A percentile compares a stretch with the other conserved stretches of the same genome.
Conservation (phyloP, 1,140 invertebrate species). For the Anastrepha obliqua region DNA sequence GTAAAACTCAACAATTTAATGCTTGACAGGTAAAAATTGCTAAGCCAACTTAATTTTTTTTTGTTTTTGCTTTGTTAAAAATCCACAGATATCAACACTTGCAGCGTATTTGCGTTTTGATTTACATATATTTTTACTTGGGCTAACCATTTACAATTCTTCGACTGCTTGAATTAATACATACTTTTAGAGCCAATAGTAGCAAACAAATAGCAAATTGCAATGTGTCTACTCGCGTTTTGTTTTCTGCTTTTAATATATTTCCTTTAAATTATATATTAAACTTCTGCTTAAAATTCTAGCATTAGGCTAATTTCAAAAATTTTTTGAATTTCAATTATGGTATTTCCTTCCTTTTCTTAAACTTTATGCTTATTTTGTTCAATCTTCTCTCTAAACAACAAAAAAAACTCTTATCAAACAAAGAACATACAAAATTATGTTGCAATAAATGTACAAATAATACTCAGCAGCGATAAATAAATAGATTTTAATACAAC, state of each 20-base stretch:
- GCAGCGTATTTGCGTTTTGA: too few relatives aligned
- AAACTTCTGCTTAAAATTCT: neutral
- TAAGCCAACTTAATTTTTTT: too few relatives aligned
- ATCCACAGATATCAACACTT: too few relatives aligned
- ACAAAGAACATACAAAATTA: neutral
- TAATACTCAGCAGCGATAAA: constrained; percentile 27
- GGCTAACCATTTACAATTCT: too few relatives aligned
- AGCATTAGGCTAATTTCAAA: constrained; percentile 2
- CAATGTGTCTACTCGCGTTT: neutral
- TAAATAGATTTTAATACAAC: constrained; percentile 35
- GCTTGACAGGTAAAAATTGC: too few relatives aligned
- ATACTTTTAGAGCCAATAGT: neutral
- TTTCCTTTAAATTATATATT: neutral
- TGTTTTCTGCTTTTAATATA: constrained; percentile 1
- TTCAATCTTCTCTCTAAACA: neutral
- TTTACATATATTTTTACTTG: too few relatives aligned
- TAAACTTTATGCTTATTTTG: neutral
- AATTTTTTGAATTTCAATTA: neutral
- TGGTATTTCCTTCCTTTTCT: neutral
- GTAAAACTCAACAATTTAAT: too few relatives aligned
- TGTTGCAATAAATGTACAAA: neutral
- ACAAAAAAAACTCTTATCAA: neutral
- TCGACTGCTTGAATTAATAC: neutral
- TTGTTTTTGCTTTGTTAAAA: too few relatives aligned
- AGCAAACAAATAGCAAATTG: neutral